Percentiles rank a stretch among this genome's conserved stretches.
phyloP scores from a whole-genome alignment of 2,888 invertebrate genomes.

The Ormyrus labotus region DNA sequence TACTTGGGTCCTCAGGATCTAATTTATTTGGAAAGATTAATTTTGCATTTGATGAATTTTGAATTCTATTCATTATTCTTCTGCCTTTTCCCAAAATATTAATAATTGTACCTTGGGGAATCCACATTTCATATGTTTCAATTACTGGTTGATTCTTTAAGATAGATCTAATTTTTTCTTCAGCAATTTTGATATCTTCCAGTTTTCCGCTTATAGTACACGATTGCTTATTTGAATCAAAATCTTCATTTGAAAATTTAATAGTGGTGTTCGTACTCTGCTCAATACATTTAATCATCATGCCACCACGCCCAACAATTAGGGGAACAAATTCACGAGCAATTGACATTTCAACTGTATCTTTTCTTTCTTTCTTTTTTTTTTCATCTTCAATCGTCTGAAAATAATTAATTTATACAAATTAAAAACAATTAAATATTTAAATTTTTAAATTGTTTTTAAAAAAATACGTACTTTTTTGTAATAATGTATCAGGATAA shows the following conservation, averaged over 20 bases:
- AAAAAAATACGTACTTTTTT: slow-evolving; percentile 77
- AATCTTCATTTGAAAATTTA: slow-evolving; percentile 76
- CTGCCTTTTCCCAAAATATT: slow-evolving; percentile 87
- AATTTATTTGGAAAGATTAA: slow-evolving; percentile 78
- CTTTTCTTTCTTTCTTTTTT: slow-evolving; percentile 61
- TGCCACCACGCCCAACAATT: slow-evolving; percentile 86
- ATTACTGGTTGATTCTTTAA: slow-evolving; percentile 83
- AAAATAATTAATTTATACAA: slow-evolving; percentile 21
- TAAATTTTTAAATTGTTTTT: slow-evolving; percentile 19
- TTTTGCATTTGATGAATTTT: slow-evolving; percentile 84
- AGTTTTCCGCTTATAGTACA: slow-evolving; percentile 85
- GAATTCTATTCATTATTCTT: slow-evolving; percentile 84
- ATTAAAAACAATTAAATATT: slow-evolving; percentile 12
- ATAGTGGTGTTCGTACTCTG: slow-evolving; percentile 83
- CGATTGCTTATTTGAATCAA: slow-evolving; percentile 78
- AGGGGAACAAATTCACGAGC: slow-evolving; percentile 81
- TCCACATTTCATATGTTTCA: slow-evolving; percentile 81
- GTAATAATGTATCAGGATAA: slow-evolving; percentile 82
- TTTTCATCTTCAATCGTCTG: slow-evolving; percentile 68
- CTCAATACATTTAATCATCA: slow-evolving; percentile 86
- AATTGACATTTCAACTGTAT: slow-evolving; percentile 79
- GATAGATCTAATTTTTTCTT: slow-evolving; percentile 83
- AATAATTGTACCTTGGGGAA: slow-evolving; percentile 83
- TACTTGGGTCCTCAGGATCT: slow-evolving; percentile 40
- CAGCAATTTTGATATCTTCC: slow-evolving; percentile 84